Conservation (phyloP, 2,797 vertebrate genomes). For the Simalia tracyae region DNA sequence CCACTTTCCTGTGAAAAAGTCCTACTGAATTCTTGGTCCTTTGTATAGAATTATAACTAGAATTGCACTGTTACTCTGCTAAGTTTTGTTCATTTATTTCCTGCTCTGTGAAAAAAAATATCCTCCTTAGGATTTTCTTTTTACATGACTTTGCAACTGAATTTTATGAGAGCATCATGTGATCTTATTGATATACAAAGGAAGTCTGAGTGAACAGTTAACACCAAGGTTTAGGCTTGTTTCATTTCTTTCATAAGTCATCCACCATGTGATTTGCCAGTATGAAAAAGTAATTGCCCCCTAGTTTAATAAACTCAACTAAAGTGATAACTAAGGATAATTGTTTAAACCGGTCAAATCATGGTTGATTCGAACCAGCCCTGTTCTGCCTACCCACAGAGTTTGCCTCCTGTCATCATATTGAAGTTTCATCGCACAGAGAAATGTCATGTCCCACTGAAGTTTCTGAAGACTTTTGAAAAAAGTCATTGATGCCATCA, state of each 20-base stretch:
- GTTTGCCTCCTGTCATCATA: background rate
- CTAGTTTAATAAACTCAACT: background rate
- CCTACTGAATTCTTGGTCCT: background rate
- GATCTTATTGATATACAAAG: background rate
- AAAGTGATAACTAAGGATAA: background rate
- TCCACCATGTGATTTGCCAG: background rate
- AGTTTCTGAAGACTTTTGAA: background rate
- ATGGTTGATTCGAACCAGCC: background rate
- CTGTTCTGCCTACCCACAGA: background rate
- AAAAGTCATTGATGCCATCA: background rate
- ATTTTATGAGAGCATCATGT: background rate
- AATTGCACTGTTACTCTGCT: background rate
- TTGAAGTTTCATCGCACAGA: background rate
- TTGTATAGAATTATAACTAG: background rate
- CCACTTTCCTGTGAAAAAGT: background rate
- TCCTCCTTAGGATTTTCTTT: background rate
- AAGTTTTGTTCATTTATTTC: background rate
- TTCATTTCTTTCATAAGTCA: background rate
- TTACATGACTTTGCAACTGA: background rate
- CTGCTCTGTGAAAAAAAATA: background rate
- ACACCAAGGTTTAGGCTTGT: background rate
- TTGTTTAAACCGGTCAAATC: background rate
- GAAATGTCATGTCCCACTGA: background rate
- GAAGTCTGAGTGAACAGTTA: background rate
- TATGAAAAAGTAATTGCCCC: background rate